phyloP scores from a whole-genome alignment of 2,888 invertebrate genomes.

The Yponomeuta plumbellus region DNA sequence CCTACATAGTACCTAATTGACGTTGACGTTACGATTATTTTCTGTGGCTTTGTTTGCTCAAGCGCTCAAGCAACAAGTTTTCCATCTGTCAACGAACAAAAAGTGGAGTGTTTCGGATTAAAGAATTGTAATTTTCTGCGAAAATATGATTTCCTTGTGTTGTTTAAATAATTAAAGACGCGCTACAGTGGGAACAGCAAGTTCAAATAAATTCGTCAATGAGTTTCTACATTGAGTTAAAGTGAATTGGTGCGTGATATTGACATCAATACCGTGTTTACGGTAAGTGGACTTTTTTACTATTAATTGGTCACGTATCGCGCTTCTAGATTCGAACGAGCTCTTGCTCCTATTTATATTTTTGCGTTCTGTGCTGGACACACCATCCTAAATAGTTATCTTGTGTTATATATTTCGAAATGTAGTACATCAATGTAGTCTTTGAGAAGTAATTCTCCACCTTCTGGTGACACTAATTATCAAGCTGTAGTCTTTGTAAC shows the following conservation, averaged over 20 bases:
- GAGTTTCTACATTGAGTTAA: background rate
- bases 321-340: background rate
- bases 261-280: conserved; percentile 65
- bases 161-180: background rate
- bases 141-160: background rate
- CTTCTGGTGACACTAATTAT: too few relatives aligned
- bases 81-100: background rate
- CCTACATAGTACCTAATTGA: background rate
- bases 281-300: conserved; percentile 43
- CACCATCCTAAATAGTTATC: too few relatives aligned
- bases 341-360: background rate
- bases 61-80: background rate
- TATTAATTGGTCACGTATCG: conserved; percentile 51
- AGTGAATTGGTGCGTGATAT: conserved; percentile 37
- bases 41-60: background rate
- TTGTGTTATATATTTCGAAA: too few relatives aligned
- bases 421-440: too few relatives aligned
- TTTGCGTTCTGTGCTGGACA: background rate
- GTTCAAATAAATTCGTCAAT: background rate
- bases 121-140: background rate
- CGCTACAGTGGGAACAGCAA: background rate
- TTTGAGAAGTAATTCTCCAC: too few relatives aligned
- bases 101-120: background rate
- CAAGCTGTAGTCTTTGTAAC: too few relatives aligned
- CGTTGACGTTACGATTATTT: too few relatives aligned